phyloP scores from a whole-genome alignment of 2,888 invertebrate species.

The Phyto melanocephala region DNA sequence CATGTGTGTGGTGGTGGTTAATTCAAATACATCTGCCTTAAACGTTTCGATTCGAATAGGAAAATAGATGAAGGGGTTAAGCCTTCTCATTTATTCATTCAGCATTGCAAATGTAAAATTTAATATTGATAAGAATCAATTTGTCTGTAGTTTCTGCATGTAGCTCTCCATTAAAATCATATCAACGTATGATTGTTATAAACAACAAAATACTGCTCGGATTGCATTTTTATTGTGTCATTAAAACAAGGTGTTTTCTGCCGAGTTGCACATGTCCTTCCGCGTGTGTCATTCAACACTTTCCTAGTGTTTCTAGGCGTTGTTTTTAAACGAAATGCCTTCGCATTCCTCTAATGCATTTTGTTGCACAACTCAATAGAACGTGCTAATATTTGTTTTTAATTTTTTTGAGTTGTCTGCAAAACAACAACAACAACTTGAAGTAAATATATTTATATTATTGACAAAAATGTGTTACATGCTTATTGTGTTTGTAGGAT shows the following conservation, averaged over 20 bases:
- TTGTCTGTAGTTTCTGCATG: slow-evolving; percentile 25
- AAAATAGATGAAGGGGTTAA: slow-evolving; percentile 47
- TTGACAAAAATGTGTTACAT: slow-evolving; percentile 56
- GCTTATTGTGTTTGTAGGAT: slow-evolving; percentile 10
- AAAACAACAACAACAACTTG: not conserved
- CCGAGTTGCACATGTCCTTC: slow-evolving; percentile 61
- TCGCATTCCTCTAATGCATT: slow-evolving; percentile 38
- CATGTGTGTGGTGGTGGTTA: too few species aligned
- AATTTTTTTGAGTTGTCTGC: slow-evolving; percentile 32
- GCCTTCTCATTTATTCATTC: slow-evolving; percentile 24
- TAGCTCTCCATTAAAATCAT: slow-evolving; percentile 6
- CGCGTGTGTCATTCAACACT: slow-evolving; percentile 64
- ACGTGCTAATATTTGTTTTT: slow-evolving; percentile 64
- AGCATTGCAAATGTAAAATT: not conserved
- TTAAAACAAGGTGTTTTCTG: slow-evolving; percentile 52
- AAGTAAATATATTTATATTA: slow-evolving; percentile 34
- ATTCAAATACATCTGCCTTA: slow-evolving; percentile 47
- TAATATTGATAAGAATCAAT: slow-evolving; percentile 62
- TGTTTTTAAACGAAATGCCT: not conserved
- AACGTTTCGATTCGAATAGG: not conserved
- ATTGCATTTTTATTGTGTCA: slow-evolving; percentile 50
- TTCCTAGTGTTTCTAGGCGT: not conserved
- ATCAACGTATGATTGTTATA: slow-evolving; percentile 22
- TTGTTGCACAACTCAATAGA: slow-evolving; percentile 27
- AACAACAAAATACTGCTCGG: slow-evolving; percentile 29